These are phyloP conservation scores for Aspidoscelis tigris DNA, from an alignment of 2,113 vertebrate species.

Conservation along the genomic window DNA sequence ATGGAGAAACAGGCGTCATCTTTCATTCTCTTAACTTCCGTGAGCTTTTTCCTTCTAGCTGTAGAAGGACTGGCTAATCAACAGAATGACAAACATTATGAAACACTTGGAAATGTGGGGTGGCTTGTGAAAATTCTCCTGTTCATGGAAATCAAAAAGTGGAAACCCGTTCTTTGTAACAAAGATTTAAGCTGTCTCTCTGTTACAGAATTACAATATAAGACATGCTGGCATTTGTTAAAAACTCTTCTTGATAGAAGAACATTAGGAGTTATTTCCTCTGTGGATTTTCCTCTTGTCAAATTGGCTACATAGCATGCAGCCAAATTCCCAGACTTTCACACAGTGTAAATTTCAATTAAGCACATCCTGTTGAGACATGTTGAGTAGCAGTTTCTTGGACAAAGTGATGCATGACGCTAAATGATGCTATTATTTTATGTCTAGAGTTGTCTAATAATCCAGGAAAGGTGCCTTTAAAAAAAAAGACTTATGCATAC, in stretches of 20 bases:
- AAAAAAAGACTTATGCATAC: slow-evolving; percentile 18
- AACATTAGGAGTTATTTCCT: background rate
- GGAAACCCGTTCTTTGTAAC: background rate
- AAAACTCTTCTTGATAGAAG: background rate
- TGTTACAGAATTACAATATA: background rate
- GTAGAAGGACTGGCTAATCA: background rate
- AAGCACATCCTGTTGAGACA: slow-evolving; percentile 1
- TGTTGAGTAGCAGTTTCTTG: slow-evolving; percentile 19
- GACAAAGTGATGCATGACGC: background rate
- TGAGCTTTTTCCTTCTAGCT: background rate
- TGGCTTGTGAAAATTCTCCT: background rate
- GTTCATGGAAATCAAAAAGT: background rate
- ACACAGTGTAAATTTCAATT: background rate
- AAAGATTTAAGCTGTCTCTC: background rate
- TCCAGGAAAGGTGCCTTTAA: no score
- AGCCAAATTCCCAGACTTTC: slow-evolving; percentile 23
- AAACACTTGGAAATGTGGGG: background rate
- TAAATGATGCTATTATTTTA: background rate
- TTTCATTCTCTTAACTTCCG: background rate
- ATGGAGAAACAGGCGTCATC: background rate
- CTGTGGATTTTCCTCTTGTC: background rate
- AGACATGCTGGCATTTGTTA: background rate
- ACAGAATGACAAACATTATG: background rate
- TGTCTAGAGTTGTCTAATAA: no score
- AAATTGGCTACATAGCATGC: slow-evolving; percentile 22